Evolutionary conservation across 2,113 vertebrate genomes (phyloP).

Genomic region (Paralichthys olivaceus): DNA sequence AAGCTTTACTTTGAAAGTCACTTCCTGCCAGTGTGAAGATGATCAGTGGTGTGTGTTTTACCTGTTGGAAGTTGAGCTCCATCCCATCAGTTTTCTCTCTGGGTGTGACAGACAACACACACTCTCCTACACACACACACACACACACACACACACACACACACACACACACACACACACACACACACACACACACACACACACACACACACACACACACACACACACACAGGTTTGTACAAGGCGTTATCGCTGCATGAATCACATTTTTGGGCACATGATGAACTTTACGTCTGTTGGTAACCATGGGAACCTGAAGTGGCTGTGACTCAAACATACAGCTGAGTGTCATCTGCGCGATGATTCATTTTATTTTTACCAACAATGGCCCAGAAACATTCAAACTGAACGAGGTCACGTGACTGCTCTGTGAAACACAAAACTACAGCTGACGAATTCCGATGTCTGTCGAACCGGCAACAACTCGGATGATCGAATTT

Average conservation of each 20-base stretch:
- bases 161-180: slow-evolving; percentile 4
- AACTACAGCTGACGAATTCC: too few relatives aligned
- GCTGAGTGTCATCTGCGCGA: too few relatives aligned
- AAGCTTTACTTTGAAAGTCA: neutral
- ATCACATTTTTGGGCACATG: neutral
- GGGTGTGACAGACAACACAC: slow-evolving; percentile 90
- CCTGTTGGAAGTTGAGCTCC: slow-evolving; percentile 97
- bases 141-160: neutral
- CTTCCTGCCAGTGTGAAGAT: neutral
- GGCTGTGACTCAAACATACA: too few relatives aligned
- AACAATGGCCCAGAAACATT: too few relatives aligned
- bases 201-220: slow-evolving; percentile 80
- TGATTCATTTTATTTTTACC: too few relatives aligned
- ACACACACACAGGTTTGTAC: slow-evolving; percentile 77
- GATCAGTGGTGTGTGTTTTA: slow-evolving; percentile 53
- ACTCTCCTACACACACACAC: slow-evolving; percentile 84
- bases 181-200: neutral
- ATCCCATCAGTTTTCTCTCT: slow-evolving; percentile 88
- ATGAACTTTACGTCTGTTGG: too few relatives aligned
- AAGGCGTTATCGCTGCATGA: neutral
- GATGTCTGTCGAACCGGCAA: too few relatives aligned
- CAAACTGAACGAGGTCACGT: too few relatives aligned
- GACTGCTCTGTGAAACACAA: too few relatives aligned
- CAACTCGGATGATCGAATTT: too few relatives aligned
- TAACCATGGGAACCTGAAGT: too few relatives aligned